phyloP scores from a whole-genome alignment of 2,888 invertebrate genomes.

The Ganaspis brasiliensis region DNA sequence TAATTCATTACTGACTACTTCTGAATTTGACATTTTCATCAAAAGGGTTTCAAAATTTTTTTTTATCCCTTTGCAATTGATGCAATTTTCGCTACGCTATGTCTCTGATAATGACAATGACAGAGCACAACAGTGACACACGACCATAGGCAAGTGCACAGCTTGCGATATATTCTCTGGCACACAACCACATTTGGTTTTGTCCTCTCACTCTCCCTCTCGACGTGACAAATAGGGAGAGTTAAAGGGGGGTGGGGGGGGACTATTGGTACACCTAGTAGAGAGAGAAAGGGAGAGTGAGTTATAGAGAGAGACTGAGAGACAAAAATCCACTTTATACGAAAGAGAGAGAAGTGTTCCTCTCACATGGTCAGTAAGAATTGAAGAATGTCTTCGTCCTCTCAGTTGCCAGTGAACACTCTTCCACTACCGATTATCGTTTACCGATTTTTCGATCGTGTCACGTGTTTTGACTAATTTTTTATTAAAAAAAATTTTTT shows the following conservation, averaged over 20 bases:
- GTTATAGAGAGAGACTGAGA: no score
- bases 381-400: conserved; percentile 28
- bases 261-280: background rate
- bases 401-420: conserved; percentile 6
- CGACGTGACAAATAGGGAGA: conserved; percentile 23
- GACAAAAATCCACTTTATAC: background rate
- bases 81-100: conserved; percentile 10
- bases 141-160: conserved; percentile 20
- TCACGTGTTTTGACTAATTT: conserved; percentile 34
- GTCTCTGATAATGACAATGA: conserved; percentile 36
- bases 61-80: conserved; percentile 18
- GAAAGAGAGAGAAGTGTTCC: conserved; percentile 21
- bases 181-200: conserved; percentile 35
- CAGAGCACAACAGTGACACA: conserved; percentile 21
- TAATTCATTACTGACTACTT: background rate
- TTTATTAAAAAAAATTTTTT: no score
- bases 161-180: conserved; percentile 33
- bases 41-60: no score
- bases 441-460: conserved; percentile 16
- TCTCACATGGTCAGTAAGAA: conserved; percentile 25
- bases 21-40: no score
- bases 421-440: background rate
- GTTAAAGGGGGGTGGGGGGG: background rate
- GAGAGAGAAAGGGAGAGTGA: background rate
- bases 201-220: conserved; percentile 21